Base-by-base conservation (phyloP, 2,113 vertebrate genomes). In the Eupsittula cactorum region DNA sequence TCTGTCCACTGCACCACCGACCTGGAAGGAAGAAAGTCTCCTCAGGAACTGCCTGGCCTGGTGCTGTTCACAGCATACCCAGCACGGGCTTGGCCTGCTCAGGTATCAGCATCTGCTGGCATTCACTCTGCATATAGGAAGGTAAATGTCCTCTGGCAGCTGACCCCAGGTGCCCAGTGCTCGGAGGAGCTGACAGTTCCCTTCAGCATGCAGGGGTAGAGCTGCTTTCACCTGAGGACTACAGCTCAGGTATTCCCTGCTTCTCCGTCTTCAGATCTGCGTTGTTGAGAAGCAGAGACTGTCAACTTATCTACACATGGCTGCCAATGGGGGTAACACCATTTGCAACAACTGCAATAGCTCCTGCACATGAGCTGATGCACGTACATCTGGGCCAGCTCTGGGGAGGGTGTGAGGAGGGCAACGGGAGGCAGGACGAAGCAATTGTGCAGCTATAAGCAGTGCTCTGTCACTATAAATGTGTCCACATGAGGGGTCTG, bases 401-500 rank as follows among this genome's bases (percentile, higher is more conserved):
- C 23, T 4, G 16, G 25, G 9, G 16, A 6, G 39, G 16, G 24
- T 3, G 25, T 4, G 9, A 27, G n/a, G 17, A 28, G 35, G n/a
- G 35, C 11, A 18, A 7, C 4, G 46, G 37, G 13, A 7, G 23
- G 20, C n/a, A 37, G 12, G 46, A 13, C 7, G 59, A 37, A 73
- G 67, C 39, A 53, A 5, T 19, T 7, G 47, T 79, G 79, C 47
- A 52, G 70, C 29, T 4, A 2, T 35, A 39, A 37, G 3, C 35
- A 15, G 59, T 10, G 59, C 53, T 94, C 88, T 86, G 92, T 65
- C 79, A 37, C 85, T 80, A 73, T 33, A 37, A 62, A 59, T 65
- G 67, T 65, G 92, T 62, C 92, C 92, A 92, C 71, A 71, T 8
- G 82, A 90, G 86, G 92, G 85, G 88, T 50, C 90, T 96, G 82